Conservation (phyloP, 2,888 invertebrate species). For the Hirtodrosophila trivittata region DNA sequence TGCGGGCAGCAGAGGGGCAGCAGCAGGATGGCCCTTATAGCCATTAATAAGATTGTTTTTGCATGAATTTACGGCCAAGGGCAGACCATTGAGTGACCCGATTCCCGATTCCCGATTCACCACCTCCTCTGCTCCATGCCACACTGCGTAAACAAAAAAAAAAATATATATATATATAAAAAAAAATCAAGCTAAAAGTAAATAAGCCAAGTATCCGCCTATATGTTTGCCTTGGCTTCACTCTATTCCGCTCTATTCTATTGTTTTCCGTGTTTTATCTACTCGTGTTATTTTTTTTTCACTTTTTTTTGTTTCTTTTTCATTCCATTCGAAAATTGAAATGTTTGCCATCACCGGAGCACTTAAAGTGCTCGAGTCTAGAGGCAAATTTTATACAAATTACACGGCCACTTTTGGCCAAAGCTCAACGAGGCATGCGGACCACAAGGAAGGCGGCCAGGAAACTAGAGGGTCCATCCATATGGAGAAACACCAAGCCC, state of each 20-base stretch:
- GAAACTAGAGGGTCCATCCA: conserved; percentile 18
- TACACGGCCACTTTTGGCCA: conserved; percentile 70
- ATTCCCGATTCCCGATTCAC: not conserved
- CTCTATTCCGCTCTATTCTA: conserved; percentile 4
- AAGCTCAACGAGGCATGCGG: conserved; percentile 65
- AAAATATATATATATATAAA: conserved; percentile 19
- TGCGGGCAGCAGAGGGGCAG: conserved; percentile 8
- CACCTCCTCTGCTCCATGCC: not conserved
- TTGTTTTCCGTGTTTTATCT: conserved; percentile 10
- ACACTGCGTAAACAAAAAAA: conserved; percentile 32
- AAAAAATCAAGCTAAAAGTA: conserved; percentile 35
- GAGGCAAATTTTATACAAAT: conserved; percentile 67
- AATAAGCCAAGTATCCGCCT: conserved; percentile 35
- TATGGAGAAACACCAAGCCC: conserved; percentile 2
- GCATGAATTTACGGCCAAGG: conserved; percentile 72
- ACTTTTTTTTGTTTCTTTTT: conserved; percentile 12
- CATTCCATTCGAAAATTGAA: conserved; percentile 63
- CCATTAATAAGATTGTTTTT: conserved; percentile 80
- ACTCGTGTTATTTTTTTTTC: conserved; percentile 6
- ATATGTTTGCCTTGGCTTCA: not conserved
- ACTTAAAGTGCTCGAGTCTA: conserved; percentile 36
- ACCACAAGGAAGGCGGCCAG: conserved; percentile 3
- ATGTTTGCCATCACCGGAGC: conserved; percentile 67
- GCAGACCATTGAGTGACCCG: conserved; percentile 46
- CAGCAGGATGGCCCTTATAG: conserved; percentile 42